Percentiles rank a stretch among this genome's conserved stretches.
Evolutionary conservation across 2,888 invertebrate species (phyloP).

Genomic region (Lysandra coridon): DNA sequence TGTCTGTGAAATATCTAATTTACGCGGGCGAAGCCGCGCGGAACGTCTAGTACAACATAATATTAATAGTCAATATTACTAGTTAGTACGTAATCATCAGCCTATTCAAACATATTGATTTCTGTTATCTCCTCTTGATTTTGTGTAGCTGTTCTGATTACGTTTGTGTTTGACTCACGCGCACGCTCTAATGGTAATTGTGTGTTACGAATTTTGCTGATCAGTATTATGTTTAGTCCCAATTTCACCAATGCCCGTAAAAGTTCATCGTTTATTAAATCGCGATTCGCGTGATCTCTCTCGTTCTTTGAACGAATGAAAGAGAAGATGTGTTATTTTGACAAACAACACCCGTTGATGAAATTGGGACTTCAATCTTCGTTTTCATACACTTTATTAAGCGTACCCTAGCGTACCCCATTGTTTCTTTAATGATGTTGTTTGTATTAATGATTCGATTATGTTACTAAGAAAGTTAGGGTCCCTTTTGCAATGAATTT

Average conservation of each 20-base stretch:
- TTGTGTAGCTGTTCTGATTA: conserved; percentile 59
- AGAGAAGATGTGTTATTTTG: background rate
- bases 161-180: conserved; percentile 56
- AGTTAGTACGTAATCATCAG: background rate
- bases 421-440: background rate
- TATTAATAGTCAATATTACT: too few relatives aligned
- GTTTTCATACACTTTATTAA: background rate
- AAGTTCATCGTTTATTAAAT: background rate
- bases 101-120: conserved; percentile 53
- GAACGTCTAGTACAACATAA: too few relatives aligned
- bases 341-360: background rate
- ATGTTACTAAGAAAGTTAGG: background rate
- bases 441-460: conserved; percentile 3
- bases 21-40: too few relatives aligned
- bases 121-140: conserved; percentile 55
- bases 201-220: conserved; percentile 36
- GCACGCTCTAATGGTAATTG: conserved; percentile 49
- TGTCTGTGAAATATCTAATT: too few relatives aligned
- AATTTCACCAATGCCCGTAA: background rate
- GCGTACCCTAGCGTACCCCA: background rate
- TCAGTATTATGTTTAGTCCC: background rate
- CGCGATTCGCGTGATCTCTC: background rate
- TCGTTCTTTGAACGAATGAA: background rate
- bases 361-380: background rate
- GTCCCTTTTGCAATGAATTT: background rate